Evolutionary conservation across 2,888 invertebrate genomes (phyloP).

Genomic region (Diaphora mendica): DNA sequence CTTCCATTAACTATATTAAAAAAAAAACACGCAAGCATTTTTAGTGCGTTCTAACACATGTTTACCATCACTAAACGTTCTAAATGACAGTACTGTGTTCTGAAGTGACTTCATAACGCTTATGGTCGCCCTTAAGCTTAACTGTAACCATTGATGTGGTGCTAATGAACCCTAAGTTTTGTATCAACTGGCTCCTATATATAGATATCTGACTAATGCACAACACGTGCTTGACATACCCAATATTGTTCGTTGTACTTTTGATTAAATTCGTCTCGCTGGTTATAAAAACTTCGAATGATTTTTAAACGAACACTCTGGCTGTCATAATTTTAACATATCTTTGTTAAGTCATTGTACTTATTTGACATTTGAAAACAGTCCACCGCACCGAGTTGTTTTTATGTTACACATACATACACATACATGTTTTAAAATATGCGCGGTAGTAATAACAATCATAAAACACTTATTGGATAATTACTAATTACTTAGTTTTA

Average conservation of each 20-base stretch:
- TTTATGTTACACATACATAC: neutral
- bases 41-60: neutral
- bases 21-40: neutral
- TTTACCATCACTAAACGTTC: neutral
- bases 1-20: neutral
- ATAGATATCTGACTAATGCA: constrained; percentile 77
- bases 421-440: constrained; percentile 14
- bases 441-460: constrained; percentile 44
- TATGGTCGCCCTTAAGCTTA: constrained; percentile 47
- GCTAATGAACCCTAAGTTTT: constrained; percentile 73
- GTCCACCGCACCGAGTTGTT: neutral
- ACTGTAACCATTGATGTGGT: constrained; percentile 57
- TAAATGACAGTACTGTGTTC: constrained; percentile 11
- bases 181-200: constrained; percentile 70
- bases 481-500: constrained; percentile 66
- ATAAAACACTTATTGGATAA: constrained; percentile 53
- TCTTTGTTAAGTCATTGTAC: neutral
- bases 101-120: constrained; percentile 25
- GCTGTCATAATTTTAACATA: neutral
- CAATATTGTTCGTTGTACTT: constrained; percentile 56
- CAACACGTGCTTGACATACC: constrained; percentile 73
- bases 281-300: neutral
- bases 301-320: neutral
- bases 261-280: constrained; percentile 49
- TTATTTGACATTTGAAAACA: neutral